Evolutionary conservation across 2,797 vertebrate species (phyloP), one percentile per base, ranked within the genome.

Genomic region (Pithecia hirsuta): DNA sequence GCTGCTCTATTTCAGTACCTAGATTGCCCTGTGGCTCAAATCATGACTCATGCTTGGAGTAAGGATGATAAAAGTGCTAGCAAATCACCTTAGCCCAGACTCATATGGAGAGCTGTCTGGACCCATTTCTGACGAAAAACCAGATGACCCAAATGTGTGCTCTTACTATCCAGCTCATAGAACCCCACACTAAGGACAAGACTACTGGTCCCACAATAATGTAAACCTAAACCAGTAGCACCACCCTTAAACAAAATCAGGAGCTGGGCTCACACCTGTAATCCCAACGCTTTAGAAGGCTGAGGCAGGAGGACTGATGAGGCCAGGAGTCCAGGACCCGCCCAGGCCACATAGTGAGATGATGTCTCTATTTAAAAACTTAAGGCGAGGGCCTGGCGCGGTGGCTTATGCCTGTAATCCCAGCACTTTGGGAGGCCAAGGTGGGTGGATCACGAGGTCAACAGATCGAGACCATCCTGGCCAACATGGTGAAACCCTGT

Each of bases 321-420:
- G 52, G 20, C 20, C 52, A 55, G 19, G 52, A 55, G 52, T 55
- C 52, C 52, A 55, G 52, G 52, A 55, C 52, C 52, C 7, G 7
- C 52, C 52, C 52, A 55, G 20, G 52, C 52, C 52, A 52, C 50
- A 55, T 8, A 52, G 19, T 52, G 52, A 52, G 52, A 55, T 55
- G 20, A 20, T 3, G 52, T 55, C 52, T 55, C 52, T 55, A 55
- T 55, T 55, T 55, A 55, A 55, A 55, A 22, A 20, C 52, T 55
- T 22, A 55, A 55, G 52, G 20, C 2, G 2, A 55, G 52, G 20
- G 52, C 52, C 1, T 7, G 20, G 52, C 0, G 0, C 52, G 0
- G 52, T 55, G 61, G 14, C 30, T 33, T 14, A 17, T 15, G 15
- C 30, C 30, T 64, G 30, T 61, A 30, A 30, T 30, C 5, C 59